Evolutionary conservation across 2,113 vertebrate species (phyloP).

Genomic region (Rhombomys opimus): DNA sequence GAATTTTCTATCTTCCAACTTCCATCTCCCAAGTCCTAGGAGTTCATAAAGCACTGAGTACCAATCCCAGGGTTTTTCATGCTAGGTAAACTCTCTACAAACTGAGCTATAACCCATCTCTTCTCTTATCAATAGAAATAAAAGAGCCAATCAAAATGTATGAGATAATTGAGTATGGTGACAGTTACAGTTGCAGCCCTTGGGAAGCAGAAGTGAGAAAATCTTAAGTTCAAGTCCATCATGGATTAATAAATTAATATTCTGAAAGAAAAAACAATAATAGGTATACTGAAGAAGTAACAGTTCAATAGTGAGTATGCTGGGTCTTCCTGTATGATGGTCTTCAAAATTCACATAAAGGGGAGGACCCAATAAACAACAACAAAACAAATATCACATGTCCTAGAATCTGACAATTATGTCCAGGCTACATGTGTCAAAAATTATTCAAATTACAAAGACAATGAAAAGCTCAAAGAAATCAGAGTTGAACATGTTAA

Average conservation of each 20-base stretch:
- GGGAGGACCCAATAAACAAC: neutral
- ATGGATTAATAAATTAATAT: neutral
- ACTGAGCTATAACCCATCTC: neutral
- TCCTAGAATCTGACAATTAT: neutral
- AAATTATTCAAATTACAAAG: neutral
- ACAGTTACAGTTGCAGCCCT: neutral
- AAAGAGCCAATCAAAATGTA: neutral
- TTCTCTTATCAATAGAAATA: neutral
- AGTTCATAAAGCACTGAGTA: neutral
- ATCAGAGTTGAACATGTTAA: neutral
- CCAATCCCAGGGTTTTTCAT: neutral
- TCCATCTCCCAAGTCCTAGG: neutral
- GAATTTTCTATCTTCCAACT: no score
- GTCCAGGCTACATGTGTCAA: neutral
- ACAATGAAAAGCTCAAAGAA: neutral
- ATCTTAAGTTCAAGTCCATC: neutral
- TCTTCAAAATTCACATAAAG: no score
- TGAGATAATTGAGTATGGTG: neutral
- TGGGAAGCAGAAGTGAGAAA: neutral
- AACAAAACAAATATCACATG: neutral
- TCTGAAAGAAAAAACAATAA: neutral
- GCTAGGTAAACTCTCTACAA: neutral
- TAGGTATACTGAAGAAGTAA: no score
- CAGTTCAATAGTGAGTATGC: no score
- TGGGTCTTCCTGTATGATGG: no score